Percentiles rank a stretch among this genome's conserved stretches.
Conservation (phyloP, 2,797 vertebrate genomes). For the Ambastaia sidthimunki region DNA sequence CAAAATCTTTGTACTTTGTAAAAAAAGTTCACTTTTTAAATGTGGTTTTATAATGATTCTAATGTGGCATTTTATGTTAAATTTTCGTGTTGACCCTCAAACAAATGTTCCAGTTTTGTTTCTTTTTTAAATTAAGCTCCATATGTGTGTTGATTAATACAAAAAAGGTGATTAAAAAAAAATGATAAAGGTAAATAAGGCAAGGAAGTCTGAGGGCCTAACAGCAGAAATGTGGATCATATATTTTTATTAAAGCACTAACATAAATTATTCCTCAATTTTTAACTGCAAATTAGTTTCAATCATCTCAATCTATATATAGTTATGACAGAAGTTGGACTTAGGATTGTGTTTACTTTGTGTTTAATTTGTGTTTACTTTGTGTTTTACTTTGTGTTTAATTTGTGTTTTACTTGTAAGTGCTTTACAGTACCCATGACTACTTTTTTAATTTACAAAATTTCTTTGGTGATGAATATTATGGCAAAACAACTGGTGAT, state of each 20-base stretch:
- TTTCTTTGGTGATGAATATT: constrained; percentile 34
- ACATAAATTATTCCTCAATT: too few relatives aligned
- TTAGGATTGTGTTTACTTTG: too few relatives aligned
- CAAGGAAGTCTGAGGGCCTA: not conserved
- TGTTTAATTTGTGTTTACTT: too few relatives aligned
- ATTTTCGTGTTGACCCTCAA: constrained; percentile 67
- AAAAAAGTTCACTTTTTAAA: constrained; percentile 37
- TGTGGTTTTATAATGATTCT: constrained; percentile 40
- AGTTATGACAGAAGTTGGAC: not conserved
- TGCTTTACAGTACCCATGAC: not conserved
- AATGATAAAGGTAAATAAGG: not conserved
- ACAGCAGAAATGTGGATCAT: too few relatives aligned
- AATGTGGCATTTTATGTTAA: not conserved
- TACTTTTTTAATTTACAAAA: not conserved
- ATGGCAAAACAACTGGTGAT: not conserved
- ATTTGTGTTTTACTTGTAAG: not conserved
- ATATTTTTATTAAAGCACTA: too few relatives aligned
- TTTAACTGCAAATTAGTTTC: too few relatives aligned
- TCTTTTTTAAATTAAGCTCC: not conserved
- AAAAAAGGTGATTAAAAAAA: not conserved
- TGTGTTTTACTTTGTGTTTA: too few relatives aligned
- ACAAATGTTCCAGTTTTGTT: constrained; percentile 28
- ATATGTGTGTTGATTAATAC: too few relatives aligned
- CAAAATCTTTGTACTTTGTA: constrained; percentile 30
- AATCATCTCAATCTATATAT: not conserved